These are phyloP conservation scores for Pygoscelis antarcticus DNA, from an alignment of 2,113 vertebrate species.

Conservation along the genomic window DNA sequence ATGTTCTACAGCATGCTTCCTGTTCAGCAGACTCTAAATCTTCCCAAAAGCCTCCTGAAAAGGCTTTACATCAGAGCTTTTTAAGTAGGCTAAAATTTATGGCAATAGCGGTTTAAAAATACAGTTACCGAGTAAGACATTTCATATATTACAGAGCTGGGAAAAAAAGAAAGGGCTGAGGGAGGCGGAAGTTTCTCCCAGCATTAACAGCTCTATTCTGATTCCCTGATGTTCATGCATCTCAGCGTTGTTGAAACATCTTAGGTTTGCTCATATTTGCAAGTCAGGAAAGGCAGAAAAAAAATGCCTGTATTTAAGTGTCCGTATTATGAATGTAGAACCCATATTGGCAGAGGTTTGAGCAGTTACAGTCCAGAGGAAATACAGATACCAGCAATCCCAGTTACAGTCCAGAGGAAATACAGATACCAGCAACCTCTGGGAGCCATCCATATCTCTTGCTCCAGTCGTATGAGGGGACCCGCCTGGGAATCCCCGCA, in stretches of 20 bases:
- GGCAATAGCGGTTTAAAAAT: background rate
- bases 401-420: background rate
- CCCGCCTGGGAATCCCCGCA: background rate
- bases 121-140: background rate
- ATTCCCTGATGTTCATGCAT: background rate
- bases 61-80: background rate
- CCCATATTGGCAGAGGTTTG: background rate
- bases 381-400: background rate
- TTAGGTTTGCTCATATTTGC: background rate
- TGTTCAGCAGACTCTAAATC: background rate
- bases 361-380: background rate
- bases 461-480: accelerated
- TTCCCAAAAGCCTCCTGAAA: background rate
- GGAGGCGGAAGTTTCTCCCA: background rate
- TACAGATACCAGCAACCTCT: background rate
- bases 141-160: background rate
- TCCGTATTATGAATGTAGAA: background rate
- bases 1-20: background rate
- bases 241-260: background rate
- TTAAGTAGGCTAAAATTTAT: background rate
- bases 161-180: background rate
- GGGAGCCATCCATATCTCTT: accelerated
- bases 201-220: background rate
- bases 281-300: background rate
- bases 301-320: background rate